A percentile compares a stretch with the other conserved stretches of the same genome.
phyloP scores from a whole-genome alignment of 1,140 invertebrate genomes.

The Probaryconus sp. region DNA sequence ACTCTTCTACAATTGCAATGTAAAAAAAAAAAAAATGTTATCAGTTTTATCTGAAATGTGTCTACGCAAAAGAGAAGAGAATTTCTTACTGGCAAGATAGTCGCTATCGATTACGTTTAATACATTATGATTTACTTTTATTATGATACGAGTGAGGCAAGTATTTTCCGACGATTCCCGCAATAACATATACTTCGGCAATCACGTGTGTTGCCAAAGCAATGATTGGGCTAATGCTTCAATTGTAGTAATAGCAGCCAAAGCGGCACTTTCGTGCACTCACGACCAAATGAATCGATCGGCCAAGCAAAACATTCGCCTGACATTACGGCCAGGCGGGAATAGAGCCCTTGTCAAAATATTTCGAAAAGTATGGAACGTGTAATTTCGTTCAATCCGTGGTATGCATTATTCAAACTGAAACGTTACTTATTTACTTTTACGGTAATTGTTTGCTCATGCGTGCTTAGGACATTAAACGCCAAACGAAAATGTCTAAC shows the following conservation, averaged over 20 bases:
- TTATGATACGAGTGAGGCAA: slow-evolving; percentile 31
- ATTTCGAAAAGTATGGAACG: slow-evolving; percentile 36
- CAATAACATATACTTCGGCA: slow-evolving; percentile 49
- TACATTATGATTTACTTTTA: slow-evolving; percentile 50
- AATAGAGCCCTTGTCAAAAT: slow-evolving; percentile 54
- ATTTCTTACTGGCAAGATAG: slow-evolving; percentile 14
- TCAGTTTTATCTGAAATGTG: no score
- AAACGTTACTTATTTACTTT: slow-evolving; percentile 37
- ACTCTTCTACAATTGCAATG: no score
- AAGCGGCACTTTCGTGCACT: slow-evolving; percentile 55
- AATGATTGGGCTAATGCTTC: slow-evolving; percentile 56
- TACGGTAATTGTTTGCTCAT: slow-evolving; percentile 20
- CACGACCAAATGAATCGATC: slow-evolving; percentile 53
- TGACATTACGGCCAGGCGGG: slow-evolving; percentile 24
- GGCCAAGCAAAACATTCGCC: slow-evolving; percentile 44
- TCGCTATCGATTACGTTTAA: slow-evolving; percentile 42
- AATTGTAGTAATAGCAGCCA: slow-evolving; percentile 56
- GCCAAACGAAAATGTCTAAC: not conserved
- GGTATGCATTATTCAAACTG: slow-evolving; percentile 18
- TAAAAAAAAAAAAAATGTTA: no score
- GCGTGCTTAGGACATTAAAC: not conserved
- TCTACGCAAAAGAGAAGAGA: no score
- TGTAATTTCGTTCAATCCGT: slow-evolving; percentile 40
- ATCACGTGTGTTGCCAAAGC: slow-evolving; percentile 52
- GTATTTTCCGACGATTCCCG: slow-evolving; percentile 45